Evolutionary conservation across 2,888 invertebrate species (phyloP), one percentile per base, ranked within the genome.

Genomic region (Hedychridium roseum): DNA sequence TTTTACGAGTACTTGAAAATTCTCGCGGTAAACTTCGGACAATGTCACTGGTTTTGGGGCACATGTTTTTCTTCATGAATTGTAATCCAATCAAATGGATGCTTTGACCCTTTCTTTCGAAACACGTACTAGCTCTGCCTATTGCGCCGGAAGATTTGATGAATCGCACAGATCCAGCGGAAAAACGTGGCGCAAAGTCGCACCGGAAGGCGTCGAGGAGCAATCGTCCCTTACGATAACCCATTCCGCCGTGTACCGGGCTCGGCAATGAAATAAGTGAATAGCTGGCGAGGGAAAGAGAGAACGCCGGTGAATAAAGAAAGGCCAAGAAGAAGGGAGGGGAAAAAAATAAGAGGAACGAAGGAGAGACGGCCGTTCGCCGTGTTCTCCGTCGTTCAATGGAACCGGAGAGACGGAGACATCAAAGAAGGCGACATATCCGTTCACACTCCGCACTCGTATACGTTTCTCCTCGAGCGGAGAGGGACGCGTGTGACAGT

Each of bases 371-470:
- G 4, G 31, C 31, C 30, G 21, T 37, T n/a, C 42, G 39, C 38
- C 42, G 20, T 56, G 36, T 39, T 37, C 34, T 16, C 43, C 27
- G 31, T 59, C 48, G 43, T 32, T 30, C 27, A 28, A 16, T 36
- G 32, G 27, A 28, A 15, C 17, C 43, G 45, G 50, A 50, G 27
- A 40, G 46, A 60, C 54, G 60, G 68, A 64, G 66, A 74, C 69
- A 76, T 76, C 75, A 76, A 76, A 76, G 75, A 66, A 70, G 50
- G 71, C 73, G 71, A 73, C 74, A 73, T 73, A 76, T 76, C 76
- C 76, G 75, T 76, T 75, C 73, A 71, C 76, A 74, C 76, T 75
- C 66, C 62, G 50, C 65, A 50, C 57, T 64, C 62, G 47, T 66
- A 64, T 57, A 54, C 37, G 55, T 51, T 58, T 54, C 50, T 54